These are phyloP conservation scores for Diploscapter pachys DNA, from an alignment of 1,140 invertebrate genomes.

Conservation along the genomic window DNA sequence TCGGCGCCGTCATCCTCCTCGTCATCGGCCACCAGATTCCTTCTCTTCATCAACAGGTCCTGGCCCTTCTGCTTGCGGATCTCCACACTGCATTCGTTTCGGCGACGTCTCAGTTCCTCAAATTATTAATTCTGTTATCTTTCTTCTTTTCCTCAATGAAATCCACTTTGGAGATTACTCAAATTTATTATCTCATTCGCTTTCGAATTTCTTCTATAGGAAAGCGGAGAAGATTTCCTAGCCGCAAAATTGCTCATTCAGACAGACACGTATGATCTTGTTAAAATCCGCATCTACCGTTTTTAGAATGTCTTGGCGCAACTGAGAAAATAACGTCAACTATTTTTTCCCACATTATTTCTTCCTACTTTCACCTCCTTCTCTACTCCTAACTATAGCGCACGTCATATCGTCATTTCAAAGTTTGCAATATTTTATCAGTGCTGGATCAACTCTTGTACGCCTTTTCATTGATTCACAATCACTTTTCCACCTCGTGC, in stretches of 20 bases:
- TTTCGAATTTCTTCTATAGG: no score
- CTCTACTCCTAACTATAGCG: no score
- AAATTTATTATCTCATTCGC: no score
- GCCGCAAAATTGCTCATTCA: no score
- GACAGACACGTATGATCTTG: no score
- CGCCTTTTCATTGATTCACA: neutral
- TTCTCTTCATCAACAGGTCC: slow-evolving; percentile 84
- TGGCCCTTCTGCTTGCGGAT: slow-evolving; percentile 91
- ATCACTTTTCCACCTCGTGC: slow-evolving; percentile 22
- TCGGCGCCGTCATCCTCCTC: slow-evolving; percentile 59
- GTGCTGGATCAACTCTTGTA: neutral
- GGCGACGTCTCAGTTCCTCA: slow-evolving; percentile 83
- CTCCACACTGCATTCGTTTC: slow-evolving; percentile 91
- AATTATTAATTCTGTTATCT: slow-evolving; percentile 14
- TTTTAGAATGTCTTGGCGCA: no score
- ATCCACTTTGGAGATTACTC: no score
- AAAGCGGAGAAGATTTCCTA: no score
- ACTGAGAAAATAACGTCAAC: neutral
- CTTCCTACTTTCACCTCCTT: neutral
- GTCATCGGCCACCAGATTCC: slow-evolving; percentile 73
- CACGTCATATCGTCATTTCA: no score
- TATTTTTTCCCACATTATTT: neutral
- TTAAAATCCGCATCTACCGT: no score
- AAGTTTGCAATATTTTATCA: neutral
- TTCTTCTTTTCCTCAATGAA: neutral